Base-by-base conservation (phyloP, 2,113 vertebrate genomes). In the Hiodon tergisus region DNA sequence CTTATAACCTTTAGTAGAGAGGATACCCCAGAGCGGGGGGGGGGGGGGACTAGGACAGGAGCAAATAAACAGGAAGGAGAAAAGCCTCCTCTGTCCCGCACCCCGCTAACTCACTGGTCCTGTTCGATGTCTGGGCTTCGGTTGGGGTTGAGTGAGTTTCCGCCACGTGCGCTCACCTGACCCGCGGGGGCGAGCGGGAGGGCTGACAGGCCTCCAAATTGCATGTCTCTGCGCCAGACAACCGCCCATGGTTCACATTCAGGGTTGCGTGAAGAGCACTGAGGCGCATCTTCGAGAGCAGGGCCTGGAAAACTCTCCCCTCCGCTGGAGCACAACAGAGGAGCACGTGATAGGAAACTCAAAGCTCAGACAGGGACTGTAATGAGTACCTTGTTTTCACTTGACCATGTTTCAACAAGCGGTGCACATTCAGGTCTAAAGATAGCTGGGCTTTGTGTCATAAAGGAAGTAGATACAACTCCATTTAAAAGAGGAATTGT, bases 81-180 rank as follows among this genome's bases (percentile, higher is more conserved):
- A 31, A 31, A 31, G 31, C 31, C 31, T 2, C 31, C 31, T 31
- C 31, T 31, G 31, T 31, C 31, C 31, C 31, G 31, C 31, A 31
- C 31, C 31, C 31, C 2, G 31, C 31, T 31, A 31, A 31, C 31
- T 31, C 31, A 31, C 31, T 31, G 31, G 31, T 54, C 63, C 67
- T n/a, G 47, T 14, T 14, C 47, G 61, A 63, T 11, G 60, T 9
- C 50, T 51, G 50, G 67, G 13, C 51, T 51, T 13, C 5, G 53
- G 31, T 7, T 31, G 52, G 7, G 68, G 67, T n/a, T 4, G 57
- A 76, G 54, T 69, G 14, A 86, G 81, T 87, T 87, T 88, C 84
- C 86, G 85, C 57, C 78, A 81, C 81, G 75, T 84, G 84, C 67
- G 69, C 70, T 50, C 51, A 47, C 16, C 78, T 67, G 77, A 55